phyloP scores from a whole-genome alignment of 2,888 invertebrate species.

The Vesta saturnalis region DNA sequence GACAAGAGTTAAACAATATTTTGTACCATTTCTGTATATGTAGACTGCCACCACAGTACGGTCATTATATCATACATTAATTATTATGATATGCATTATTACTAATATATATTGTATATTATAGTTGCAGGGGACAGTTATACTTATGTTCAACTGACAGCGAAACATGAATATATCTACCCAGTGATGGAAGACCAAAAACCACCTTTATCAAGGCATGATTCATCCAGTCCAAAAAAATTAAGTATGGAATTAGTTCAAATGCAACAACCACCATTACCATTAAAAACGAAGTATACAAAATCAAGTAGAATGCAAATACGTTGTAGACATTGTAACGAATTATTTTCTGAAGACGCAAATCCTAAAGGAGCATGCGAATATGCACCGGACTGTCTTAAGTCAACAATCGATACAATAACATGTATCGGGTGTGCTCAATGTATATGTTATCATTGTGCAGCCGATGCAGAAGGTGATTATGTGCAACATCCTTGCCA shows the following conservation, averaged over 20 bases:
- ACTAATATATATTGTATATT: too few relatives aligned
- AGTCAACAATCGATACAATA: conserved; percentile 81
- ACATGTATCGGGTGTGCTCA: conserved; percentile 84
- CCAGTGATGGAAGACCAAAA: conserved; percentile 72
- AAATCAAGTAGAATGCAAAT: conserved; percentile 49
- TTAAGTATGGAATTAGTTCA: conserved; percentile 67
- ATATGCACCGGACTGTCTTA: conserved; percentile 86
- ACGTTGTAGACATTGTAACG: conserved; percentile 78
- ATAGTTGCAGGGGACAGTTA: conserved; percentile 70
- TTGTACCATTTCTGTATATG: too few relatives aligned
- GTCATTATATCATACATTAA: too few relatives aligned
- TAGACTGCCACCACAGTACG: too few relatives aligned
- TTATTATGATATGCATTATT: too few relatives aligned
- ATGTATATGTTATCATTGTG: conserved; percentile 93
- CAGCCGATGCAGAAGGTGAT: conserved; percentile 91
- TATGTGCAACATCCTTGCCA: conserved; percentile 87
- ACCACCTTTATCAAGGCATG: conserved; percentile 60
- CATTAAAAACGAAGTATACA: conserved; percentile 62
- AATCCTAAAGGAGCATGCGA: conserved; percentile 89
- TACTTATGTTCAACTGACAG: conserved; percentile 85
- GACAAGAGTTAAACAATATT: too few relatives aligned
- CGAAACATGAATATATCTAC: conserved; percentile 89
- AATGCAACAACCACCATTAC: conserved; percentile 64
- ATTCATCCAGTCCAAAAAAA: conserved; percentile 73
- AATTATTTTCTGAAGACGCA: conserved; percentile 82